These are phyloP conservation scores for Eristalis intricaria DNA, from an alignment of 2,888 invertebrate genomes.

Conservation along the genomic window DNA sequence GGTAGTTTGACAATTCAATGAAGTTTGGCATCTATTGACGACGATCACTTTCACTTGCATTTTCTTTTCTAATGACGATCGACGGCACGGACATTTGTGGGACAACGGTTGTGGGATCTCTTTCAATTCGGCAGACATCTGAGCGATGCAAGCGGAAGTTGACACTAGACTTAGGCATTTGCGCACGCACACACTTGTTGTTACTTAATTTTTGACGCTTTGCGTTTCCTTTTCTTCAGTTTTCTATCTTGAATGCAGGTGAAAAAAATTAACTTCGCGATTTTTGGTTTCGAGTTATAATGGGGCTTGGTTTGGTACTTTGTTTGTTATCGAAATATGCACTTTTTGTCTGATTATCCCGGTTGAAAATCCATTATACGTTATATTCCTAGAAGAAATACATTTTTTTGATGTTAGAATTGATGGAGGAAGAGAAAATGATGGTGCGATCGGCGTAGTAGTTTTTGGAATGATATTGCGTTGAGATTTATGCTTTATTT, in stretches of 20 bases:
- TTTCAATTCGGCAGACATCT: conserved; percentile 59
- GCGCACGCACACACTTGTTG: conserved; percentile 27
- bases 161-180: conserved; percentile 55
- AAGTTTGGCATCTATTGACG: conserved; percentile 54
- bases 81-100: conserved; percentile 12
- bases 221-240: not conserved
- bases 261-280: not conserved
- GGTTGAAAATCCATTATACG: conserved; percentile 73
- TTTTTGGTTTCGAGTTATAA: not conserved
- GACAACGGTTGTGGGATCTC: conserved; percentile 33
- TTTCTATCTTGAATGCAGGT: not conserved
- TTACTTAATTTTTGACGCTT: conserved; percentile 2
- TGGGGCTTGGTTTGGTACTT: not conserved
- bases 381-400: conserved; percentile 67
- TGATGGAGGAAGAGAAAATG: not conserved
- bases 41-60: conserved; percentile 60
- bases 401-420: conserved; percentile 21
- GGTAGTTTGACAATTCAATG: conserved; percentile 13
- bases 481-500: not conserved
- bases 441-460: conserved; percentile 16
- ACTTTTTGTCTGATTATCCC: conserved; percentile 62
- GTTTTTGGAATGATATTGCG: conserved; percentile 45
- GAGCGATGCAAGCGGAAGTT: conserved; percentile 59
- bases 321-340: conserved; percentile 13
- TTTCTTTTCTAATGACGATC: conserved; percentile 42